Evolutionary conservation across 2,113 vertebrate genomes (phyloP).

Genomic region (Tragelaphus scriptus): DNA sequence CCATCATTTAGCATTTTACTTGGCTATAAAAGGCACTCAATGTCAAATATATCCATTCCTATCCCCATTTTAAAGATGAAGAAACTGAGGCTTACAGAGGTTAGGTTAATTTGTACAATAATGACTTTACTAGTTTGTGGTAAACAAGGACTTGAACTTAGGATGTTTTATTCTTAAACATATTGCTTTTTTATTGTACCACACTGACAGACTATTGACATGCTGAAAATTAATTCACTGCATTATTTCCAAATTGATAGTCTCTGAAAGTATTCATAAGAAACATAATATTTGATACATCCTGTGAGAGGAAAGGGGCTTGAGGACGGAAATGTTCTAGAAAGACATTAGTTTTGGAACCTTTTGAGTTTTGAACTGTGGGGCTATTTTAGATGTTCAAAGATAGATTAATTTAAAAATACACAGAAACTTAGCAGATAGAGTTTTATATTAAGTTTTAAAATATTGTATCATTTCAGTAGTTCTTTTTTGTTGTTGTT

Average conservation of each 20-base stretch:
- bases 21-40: neutral
- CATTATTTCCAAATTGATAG: slow-evolving; percentile 17
- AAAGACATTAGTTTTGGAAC: neutral
- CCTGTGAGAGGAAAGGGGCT: neutral
- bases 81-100: neutral
- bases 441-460: slow-evolving; percentile 11
- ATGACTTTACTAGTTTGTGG: neutral
- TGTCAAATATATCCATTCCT: neutral
- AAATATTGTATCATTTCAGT: neutral
- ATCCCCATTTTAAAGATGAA: neutral
- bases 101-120: neutral
- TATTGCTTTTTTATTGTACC: neutral
- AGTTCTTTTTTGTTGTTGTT: neutral
- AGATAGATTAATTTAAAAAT: neutral
- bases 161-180: neutral
- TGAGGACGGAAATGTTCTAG: neutral
- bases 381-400: neutral
- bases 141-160: neutral
- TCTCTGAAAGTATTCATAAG: slow-evolving; percentile 17
- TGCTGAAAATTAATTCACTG: slow-evolving; percentile 2
- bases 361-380: slow-evolving; percentile 18
- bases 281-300: neutral
- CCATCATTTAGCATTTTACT: neutral
- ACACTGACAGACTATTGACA: slow-evolving; percentile 6
- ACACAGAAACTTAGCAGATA: neutral